Evolutionary conservation across 2,888 invertebrate species (phyloP).

Genomic region (Ashinkailepas kermadecensis): DNA sequence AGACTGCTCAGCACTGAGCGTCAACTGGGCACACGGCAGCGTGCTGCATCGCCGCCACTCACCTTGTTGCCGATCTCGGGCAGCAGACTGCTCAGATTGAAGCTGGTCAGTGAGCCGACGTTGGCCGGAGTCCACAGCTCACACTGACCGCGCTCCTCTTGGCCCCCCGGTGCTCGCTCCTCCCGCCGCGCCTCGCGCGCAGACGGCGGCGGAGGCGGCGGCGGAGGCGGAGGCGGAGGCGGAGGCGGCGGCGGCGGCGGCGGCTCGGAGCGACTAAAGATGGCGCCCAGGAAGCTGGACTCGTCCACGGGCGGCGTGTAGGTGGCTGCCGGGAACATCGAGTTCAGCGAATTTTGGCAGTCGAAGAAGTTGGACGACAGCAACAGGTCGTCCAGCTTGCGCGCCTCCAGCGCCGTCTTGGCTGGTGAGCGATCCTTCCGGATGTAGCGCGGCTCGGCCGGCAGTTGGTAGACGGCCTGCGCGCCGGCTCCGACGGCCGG

Average conservation of each 20-base stretch:
- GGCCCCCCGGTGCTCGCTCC: background rate
- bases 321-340: background rate
- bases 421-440: background rate
- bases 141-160: background rate
- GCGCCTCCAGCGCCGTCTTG: conserved; percentile 11
- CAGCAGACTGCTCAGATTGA: conserved; percentile 17
- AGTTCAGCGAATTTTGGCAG: background rate
- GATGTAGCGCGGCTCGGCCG: background rate
- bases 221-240: background rate
- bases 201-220: background rate
- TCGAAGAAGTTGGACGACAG: background rate
- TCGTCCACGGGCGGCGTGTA: conserved; percentile 6
- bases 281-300: background rate
- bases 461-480: background rate
- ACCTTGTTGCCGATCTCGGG: conserved; percentile 23
- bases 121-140: conserved; percentile 12
- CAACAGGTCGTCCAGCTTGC: conserved; percentile 14
- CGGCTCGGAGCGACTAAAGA: background rate
- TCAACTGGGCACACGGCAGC: too few relatives aligned
- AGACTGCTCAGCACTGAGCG: too few relatives aligned
- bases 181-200: background rate
- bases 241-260: background rate
- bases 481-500: background rate
- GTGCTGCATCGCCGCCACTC: background rate
- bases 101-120: conserved; percentile 10